Percentiles rank a stretch among this genome's conserved stretches.
These are phyloP conservation scores for Neoaliturus tenellus DNA, from an alignment of 2,888 invertebrate species.

Conservation along the genomic window DNA sequence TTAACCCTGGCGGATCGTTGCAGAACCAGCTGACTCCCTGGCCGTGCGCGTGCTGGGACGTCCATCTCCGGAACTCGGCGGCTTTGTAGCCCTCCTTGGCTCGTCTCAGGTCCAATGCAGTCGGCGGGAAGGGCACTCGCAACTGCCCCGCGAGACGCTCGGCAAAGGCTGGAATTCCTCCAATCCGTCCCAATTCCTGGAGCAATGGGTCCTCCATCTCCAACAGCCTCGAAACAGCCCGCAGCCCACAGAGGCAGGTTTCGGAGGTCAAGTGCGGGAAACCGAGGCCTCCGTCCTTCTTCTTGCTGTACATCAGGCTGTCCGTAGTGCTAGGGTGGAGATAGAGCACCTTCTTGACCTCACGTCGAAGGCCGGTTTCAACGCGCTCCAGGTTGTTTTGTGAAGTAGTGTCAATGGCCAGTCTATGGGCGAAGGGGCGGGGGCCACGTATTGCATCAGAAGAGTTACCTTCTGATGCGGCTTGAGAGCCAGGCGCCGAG, in stretches of 20 bases:
- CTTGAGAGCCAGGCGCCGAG: neutral
- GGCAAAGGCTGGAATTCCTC: neutral
- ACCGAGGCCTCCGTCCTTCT: constrained; percentile 29
- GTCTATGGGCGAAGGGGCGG: neutral
- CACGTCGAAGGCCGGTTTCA: neutral
- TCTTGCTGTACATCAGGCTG: neutral
- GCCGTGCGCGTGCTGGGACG: neutral
- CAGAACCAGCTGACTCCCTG: neutral
- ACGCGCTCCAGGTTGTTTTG: neutral
- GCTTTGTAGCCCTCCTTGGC: neutral
- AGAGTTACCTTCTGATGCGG: constrained; percentile 30
- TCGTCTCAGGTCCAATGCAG: neutral
- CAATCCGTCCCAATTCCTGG: neutral
- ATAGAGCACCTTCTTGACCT: constrained; percentile 7
- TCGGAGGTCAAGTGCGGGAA: neutral
- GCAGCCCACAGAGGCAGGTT: neutral
- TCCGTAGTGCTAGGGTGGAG: constrained; percentile 6
- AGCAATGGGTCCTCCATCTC: neutral
- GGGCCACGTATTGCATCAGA: neutral
- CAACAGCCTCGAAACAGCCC: neutral
- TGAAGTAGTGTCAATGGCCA: constrained; percentile 3
- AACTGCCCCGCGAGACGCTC: neutral
- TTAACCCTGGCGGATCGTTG: neutral
- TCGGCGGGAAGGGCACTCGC: neutral
- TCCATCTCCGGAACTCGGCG: neutral